Evolutionary conservation across 2,797 vertebrate genomes (phyloP).

Genomic region (Linurgus olivaceus): DNA sequence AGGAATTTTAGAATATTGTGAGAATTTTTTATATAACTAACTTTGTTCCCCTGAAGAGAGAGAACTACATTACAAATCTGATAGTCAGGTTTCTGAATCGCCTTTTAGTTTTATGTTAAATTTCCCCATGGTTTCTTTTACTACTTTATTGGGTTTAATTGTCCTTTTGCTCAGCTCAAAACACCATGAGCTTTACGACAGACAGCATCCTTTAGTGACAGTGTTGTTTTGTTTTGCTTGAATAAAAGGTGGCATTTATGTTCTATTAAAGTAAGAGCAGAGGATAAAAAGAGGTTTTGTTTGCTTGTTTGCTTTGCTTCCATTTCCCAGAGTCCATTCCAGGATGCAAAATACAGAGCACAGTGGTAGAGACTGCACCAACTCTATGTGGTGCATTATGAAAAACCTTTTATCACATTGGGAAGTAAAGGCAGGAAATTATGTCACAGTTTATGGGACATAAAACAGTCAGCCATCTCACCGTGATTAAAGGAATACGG

Average conservation of each 20-base stretch:
- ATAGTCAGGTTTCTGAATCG: not conserved
- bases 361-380: not conserved
- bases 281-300: not conserved
- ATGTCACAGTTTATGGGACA: not conserved
- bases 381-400: not conserved
- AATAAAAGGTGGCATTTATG: not conserved
- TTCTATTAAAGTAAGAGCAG: not conserved
- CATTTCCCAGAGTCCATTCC: not conserved
- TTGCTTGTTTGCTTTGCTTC: constrained; percentile 2
- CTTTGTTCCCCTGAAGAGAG: not conserved
- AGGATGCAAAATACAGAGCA: constrained; percentile 1
- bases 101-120: constrained; percentile 1
- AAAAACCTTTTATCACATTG: constrained; percentile 28
- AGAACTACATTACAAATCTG: not conserved
- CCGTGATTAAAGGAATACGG: not conserved
- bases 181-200: not conserved
- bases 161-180: not conserved
- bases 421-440: not conserved
- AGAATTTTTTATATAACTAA: not conserved
- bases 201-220: not conserved
- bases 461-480: not conserved
- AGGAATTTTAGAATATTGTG: not conserved
- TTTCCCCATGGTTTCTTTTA: constrained; percentile 11
- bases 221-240: constrained; percentile 13
- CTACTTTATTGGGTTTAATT: not conserved